Base-by-base conservation (phyloP, 2,888 invertebrate species). In the Plebejus melissa region DNA sequence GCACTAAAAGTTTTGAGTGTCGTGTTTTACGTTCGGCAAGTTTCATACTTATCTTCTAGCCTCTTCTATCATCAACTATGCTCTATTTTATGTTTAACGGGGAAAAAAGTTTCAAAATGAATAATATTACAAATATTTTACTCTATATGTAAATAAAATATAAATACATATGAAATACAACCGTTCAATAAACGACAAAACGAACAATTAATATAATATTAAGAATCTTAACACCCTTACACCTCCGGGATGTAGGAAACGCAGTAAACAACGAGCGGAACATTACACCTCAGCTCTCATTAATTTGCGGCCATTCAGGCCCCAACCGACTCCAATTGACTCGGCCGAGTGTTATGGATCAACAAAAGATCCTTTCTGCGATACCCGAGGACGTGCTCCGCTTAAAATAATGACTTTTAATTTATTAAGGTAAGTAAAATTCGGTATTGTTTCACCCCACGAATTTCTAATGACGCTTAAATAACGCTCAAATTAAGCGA, bases 301-400 rank as follows among this genome's bases (percentile, higher is more conserved):
- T 92, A 93, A 92, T 91, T 93, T 92, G 86, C 87, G 85, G 86
- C 82, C 81, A 82, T 82, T 83, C 86, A 91, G 91, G 90, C 90
- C 86, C 84, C 85, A 85, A 83, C 84, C 83, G 83, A 82, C 81
- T 80, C 80, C 82, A 90, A 93, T 91, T 91, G 93, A 92, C 91
- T 92, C 84, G 83, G 85, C 87, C 86, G 85, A 91, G 90, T 90
- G 88, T 90, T 91, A 89, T 88, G 87, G 85, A 82, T 81, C 81
- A 89, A 91, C 90, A 93, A 93, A 91, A 89, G 90, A 85, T 86
- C 90, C 87, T 89, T 91, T 90, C 88, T 89, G 79, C 84, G 83
- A 83, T 86, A 85, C 83, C 81, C 80, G 82, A 80, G 86, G 87
- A 86, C 89, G 88, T 88, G 89, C 86, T 83, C 82, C 82, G 86